Conservation (phyloP, 2,113 vertebrate genomes). For the Tachuris rubrigastra region DNA sequence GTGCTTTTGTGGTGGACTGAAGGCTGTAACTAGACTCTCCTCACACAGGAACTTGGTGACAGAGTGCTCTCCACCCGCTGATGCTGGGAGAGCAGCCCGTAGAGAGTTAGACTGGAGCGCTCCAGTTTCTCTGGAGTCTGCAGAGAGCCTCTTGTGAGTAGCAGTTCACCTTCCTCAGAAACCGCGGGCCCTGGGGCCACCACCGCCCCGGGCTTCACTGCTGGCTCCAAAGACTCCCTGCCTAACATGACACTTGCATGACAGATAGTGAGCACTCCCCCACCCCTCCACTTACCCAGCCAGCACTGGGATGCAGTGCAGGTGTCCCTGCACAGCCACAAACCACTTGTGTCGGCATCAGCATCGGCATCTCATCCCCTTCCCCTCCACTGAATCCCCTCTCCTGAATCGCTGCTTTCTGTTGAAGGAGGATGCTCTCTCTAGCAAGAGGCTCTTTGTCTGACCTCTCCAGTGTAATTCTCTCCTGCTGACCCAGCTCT, state of each 20-base stretch:
- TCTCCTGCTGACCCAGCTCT: background rate
- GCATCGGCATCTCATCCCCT: slow-evolving; percentile 21
- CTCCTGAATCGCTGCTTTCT: slow-evolving; percentile 47
- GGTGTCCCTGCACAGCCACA: slow-evolving; percentile 26
- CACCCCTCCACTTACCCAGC: slow-evolving; percentile 27
- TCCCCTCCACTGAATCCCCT: slow-evolving; percentile 14
- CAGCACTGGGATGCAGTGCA: background rate
- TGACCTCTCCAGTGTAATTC: slow-evolving; percentile 62
- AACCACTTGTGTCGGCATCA: background rate
- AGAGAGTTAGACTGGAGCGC: slow-evolving; percentile 69
- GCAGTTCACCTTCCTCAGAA: slow-evolving; percentile 65
- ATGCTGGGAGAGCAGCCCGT: slow-evolving; percentile 68
- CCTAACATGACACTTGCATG: slow-evolving; percentile 62
- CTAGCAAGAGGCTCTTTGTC: slow-evolving; percentile 68
- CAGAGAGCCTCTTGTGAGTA: slow-evolving; percentile 75
- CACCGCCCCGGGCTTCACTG: slow-evolving; percentile 2
- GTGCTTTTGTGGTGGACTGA: background rate
- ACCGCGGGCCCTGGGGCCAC: slow-evolving; percentile 34
- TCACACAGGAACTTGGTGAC: slow-evolving; percentile 65
- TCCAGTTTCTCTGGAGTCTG: slow-evolving; percentile 69
- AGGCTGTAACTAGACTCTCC: slow-evolving; percentile 72
- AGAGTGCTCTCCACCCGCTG: slow-evolving; percentile 64
- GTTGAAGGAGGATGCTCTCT: slow-evolving; percentile 64
- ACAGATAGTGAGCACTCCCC: slow-evolving; percentile 45
- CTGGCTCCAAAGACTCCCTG: slow-evolving; percentile 33